Base-by-base conservation (phyloP, 64 coral and sea anemone genomes). In the Orbicella faveolata region DNA sequence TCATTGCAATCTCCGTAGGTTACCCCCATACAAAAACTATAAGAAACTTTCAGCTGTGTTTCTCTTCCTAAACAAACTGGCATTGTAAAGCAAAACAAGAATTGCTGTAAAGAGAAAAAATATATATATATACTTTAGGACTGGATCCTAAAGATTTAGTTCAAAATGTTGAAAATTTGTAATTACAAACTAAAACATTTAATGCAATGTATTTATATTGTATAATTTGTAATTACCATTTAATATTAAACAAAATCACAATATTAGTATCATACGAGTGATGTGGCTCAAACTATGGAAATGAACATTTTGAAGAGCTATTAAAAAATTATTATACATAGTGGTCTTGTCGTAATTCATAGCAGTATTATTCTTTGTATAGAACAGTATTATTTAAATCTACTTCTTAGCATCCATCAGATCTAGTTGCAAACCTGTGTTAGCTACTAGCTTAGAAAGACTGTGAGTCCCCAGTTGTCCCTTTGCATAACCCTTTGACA, bases 121-220 rank as follows among this genome's bases (percentile, higher is more conserved):
- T 36, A 65, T 41, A 52, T 20, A 48, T 48, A 48, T n/a, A 48
- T 7, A 25, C 66, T 84, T 20, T 84, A 73, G 82, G 82, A 73
- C 82, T 85, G 65, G 82, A 17, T 85, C 82, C 82, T 85, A 67
- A 85, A 41, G 23, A 85, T n/a, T 12, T 30, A 72, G 10, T n/a
- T 77, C 19, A 48, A 65, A 83, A 84, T 41, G 18, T 17, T 84
- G 63, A 69, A 83, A 67, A 39, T 79, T 57, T 79, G 52, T 79
- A 79, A 59, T 34, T 55, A 34, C 21, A 25, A 57, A 59, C 23
- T 14, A 13, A 14, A 53, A 73, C 39, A 72, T 85, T 85, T 21
- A 52, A 72, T 66, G 39, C 44, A 85, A 52, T 85, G 82, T 85
- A 85, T 85, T 72, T 85, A 85, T 85, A 85, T 33, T 70, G n/a